Evolutionary conservation across 2,888 invertebrate genomes (phyloP).

Genomic region (Cephonodes hylas): DNA sequence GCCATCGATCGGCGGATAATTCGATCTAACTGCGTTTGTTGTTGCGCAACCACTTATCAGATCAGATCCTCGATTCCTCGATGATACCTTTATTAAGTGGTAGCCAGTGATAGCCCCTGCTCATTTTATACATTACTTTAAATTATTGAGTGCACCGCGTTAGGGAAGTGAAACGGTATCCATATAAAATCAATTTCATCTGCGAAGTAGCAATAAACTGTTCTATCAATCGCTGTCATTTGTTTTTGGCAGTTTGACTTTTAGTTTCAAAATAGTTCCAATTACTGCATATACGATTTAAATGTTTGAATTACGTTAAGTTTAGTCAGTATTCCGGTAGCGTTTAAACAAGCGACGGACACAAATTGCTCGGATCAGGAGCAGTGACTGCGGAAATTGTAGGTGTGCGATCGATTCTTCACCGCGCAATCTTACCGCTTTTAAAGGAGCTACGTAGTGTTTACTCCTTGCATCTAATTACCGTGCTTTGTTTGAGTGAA

Average conservation of each 20-base stretch:
- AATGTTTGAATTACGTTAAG: conserved; percentile 72
- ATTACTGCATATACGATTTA: conserved; percentile 78
- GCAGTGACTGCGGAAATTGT: conserved; percentile 73
- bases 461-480: background rate
- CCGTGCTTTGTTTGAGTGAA: background rate
- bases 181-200: conserved; percentile 2
- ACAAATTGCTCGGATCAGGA: conserved; percentile 66
- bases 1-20: conserved; percentile 75
- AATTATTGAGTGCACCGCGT: conserved; percentile 1
- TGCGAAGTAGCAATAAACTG: background rate
- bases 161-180: background rate
- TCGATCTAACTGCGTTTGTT: conserved; percentile 70
- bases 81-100: conserved; percentile 78
- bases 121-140: conserved; percentile 24
- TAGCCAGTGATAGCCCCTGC: conserved; percentile 40
- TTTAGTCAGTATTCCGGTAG: conserved; percentile 79
- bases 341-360: conserved; percentile 77
- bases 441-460: conserved; percentile 16
- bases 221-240: background rate
- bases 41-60: conserved; percentile 72
- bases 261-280: conserved; percentile 80
- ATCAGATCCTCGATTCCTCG: conserved; percentile 59
- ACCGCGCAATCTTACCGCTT: conserved; percentile 33
- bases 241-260: conserved; percentile 57
- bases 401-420: conserved; percentile 63